Base-by-base conservation (phyloP, 23 tunicate genomes). In the Trididemnum nubilum region DNA sequence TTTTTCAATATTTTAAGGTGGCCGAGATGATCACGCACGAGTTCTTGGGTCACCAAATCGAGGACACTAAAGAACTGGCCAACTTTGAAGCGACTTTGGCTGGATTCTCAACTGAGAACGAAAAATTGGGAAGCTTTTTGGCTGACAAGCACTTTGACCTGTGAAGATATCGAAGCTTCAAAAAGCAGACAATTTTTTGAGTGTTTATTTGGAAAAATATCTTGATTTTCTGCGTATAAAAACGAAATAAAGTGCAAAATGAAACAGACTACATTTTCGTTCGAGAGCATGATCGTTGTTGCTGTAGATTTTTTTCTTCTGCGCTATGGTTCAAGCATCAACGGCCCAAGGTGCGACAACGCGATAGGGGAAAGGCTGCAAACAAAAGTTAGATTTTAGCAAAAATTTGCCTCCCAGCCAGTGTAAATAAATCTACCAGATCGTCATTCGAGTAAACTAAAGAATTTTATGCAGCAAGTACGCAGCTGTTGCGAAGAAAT, bases 11-110 rank as follows among this genome's bases (percentile, higher is more conserved):
- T 35, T 73, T 79, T 18, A 84, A 93, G 98, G 67, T 93, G 33
- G 79, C 93, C 0, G 98, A 93, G 34, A 93, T 93, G 98, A 93
- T 93, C 38, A 76, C 89, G 2, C 98, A 93, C 75, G 98, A 93
- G 38, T 93, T 93, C 81, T 49, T 93, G 76, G 98, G 92, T 0
- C 98, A 93, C 71, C 98, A 93, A 88, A 50, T 93, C 36, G 89
- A 83, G 40, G 98, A 93, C 61, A 93, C 98, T 31, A 93, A 93
- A 37, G 98, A 93, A 37, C 54, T 93, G 27, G 98, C 98, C 36
- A 93, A 88, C 76, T 51, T 82, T 66, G 84, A 70, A 15, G 31
- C 51, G 2, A 93, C 89, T 0, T 82, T 93, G n/a, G 49, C n/a
- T 1, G 85, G 79, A 27, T 78, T 93, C 34, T 60, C 64, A 15